Evolutionary conservation across 2,888 invertebrate genomes (phyloP).

Genomic region (Ophion ellenae): DNA sequence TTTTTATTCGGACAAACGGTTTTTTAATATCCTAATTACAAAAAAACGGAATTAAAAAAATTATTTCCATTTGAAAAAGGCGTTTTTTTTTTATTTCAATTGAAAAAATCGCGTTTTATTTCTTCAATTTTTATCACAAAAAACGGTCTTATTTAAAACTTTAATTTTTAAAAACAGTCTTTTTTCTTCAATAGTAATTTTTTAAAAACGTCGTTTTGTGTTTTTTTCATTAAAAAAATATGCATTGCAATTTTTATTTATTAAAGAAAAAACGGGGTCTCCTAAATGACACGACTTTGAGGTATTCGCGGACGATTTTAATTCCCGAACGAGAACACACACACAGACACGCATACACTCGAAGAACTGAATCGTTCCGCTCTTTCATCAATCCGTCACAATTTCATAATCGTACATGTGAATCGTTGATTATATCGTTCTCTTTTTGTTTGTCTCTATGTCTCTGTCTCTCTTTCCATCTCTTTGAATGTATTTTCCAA

Average conservation of each 20-base stretch:
- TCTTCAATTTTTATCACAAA: no score
- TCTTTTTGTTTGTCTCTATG: constrained; percentile 12
- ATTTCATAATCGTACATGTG: constrained; percentile 67
- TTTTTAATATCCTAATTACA: background rate
- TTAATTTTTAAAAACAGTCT: no score
- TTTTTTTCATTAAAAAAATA: no score
- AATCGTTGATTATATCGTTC: constrained; percentile 35
- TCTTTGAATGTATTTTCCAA: constrained; percentile 12
- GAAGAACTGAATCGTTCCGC: constrained; percentile 76
- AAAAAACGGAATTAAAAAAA: background rate
- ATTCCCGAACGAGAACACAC: background rate
- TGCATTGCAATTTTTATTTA: no score
- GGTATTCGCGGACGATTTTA: background rate
- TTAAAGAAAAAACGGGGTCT: no score
- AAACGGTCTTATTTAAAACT: no score
- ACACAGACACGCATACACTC: background rate
- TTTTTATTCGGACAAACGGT: background rate
- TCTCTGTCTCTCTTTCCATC: constrained; percentile 2
- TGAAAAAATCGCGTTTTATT: background rate
- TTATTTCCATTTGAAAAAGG: background rate
- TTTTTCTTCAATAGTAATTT: no score
- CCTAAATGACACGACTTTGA: no score
- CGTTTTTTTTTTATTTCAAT: background rate
- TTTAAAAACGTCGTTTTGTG: no score
- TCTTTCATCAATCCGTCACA: constrained; percentile 76